These are phyloP conservation scores for Samia ricini DNA, from an alignment of 1,140 invertebrate genomes.

Conservation along the genomic window DNA sequence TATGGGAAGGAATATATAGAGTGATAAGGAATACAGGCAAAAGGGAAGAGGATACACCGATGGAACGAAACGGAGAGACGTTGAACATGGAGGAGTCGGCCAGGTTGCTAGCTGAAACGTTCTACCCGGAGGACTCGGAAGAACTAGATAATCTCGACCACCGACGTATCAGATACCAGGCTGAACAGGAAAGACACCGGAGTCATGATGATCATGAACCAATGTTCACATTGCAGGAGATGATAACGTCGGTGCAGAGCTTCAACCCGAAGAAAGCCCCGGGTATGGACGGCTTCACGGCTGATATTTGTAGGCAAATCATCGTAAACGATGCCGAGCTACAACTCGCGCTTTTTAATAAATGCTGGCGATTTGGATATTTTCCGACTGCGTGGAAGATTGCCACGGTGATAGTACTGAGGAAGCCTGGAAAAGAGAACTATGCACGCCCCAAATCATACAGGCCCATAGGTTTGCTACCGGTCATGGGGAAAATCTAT, in stretches of 20 bases:
- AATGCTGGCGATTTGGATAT: conserved; percentile 5
- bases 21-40: conserved; percentile 6
- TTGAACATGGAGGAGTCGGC: too few species aligned
- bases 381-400: conserved; percentile 20
- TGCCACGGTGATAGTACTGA: conserved; percentile 14
- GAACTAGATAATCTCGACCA: conserved; percentile 9
- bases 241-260: background rate
- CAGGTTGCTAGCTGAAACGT: conserved; percentile 9
- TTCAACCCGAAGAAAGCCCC: conserved; percentile 28
- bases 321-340: background rate
- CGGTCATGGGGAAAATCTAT: conserved; percentile 22
- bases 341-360: conserved; percentile 6
- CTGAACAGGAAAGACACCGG: conserved; percentile 1
- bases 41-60: conserved; percentile 12
- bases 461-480: conserved; percentile 20
- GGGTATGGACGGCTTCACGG: conserved; percentile 12
- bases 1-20: conserved; percentile 22
- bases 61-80: background rate
- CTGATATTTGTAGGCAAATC: conserved; percentile 6
- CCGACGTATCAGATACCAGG: conserved; percentile 1
- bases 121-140: conserved; percentile 3
- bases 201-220: conserved; percentile 14
- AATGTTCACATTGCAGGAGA: conserved; percentile 15
- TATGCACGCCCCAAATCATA: conserved; percentile 19
- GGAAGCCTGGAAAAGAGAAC: conserved; percentile 14